Percentiles rank a stretch among this genome's conserved stretches.
These are phyloP conservation scores for Anthopleura sola DNA, from an alignment of 64 coral and sea anemone species.

Conservation along the genomic window DNA sequence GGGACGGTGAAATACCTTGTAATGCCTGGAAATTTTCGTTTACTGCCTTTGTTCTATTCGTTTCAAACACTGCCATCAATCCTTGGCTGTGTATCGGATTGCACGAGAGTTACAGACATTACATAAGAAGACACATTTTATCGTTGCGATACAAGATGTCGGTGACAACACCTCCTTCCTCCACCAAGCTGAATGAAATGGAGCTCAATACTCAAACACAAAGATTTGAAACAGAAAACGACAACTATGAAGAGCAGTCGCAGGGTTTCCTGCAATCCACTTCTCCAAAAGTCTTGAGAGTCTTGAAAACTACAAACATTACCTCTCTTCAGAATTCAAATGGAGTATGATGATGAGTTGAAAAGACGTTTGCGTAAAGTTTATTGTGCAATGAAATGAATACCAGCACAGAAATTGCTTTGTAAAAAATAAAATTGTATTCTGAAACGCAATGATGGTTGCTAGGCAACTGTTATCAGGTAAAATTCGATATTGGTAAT, in stretches of 20 bases:
- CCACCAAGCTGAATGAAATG: background rate
- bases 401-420: no score
- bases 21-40: background rate
- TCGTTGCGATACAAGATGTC: background rate
- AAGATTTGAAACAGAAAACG: background rate
- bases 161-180: background rate
- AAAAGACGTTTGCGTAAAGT: no score
- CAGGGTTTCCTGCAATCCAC: background rate
- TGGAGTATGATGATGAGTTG: no score
- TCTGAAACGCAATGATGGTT: no score
- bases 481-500: no score
- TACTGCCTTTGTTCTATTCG: background rate
- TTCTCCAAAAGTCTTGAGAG: background rate
- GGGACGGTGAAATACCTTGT: background rate
- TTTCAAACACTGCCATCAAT: constrained; percentile 5
- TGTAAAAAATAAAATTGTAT: no score
- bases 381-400: no score
- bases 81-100: background rate
- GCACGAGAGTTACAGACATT: background rate
- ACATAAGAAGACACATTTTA: background rate
- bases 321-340: no score
- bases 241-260: background rate
- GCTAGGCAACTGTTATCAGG: no score
- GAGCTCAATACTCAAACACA: background rate
- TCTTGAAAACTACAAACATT: background rate